Evolutionary conservation across 1,140 invertebrate species (phyloP).

Genomic region (Drosophila virilis): DNA sequence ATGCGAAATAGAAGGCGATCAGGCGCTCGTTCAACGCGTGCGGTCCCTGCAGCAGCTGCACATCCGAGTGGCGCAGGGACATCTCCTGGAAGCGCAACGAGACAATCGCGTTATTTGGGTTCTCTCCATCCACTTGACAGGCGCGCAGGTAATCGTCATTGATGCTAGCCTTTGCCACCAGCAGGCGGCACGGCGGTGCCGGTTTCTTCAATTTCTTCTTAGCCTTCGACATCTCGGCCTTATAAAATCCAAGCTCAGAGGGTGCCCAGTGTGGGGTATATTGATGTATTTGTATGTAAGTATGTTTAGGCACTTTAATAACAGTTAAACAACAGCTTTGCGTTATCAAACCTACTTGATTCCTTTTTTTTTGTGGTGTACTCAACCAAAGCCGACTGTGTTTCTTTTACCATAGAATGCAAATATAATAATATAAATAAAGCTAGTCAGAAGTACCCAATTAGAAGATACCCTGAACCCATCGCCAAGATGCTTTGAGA

Average conservation of each 20-base stretch:
- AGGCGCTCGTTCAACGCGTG: slow-evolving; percentile 39
- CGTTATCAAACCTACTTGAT: no score
- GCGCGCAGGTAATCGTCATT: background rate
- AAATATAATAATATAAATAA: no score
- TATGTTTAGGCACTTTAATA: background rate
- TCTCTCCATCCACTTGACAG: background rate
- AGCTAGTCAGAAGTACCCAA: no score
- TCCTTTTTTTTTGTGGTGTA: no score
- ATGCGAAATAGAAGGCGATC: slow-evolving; percentile 34
- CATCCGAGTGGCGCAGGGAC: slow-evolving; percentile 32
- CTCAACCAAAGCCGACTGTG: no score
- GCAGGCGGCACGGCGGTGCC: background rate
- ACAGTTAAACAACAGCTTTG: no score
- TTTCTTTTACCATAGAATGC: no score
- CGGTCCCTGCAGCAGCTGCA: slow-evolving; percentile 29
- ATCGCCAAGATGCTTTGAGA: no score
- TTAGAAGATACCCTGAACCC: no score
- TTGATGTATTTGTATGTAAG: background rate
- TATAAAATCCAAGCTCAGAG: background rate
- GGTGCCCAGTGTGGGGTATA: background rate
- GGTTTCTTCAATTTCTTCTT: slow-evolving; percentile 10
- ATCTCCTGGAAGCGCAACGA: slow-evolving; percentile 39
- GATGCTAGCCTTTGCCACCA: background rate
- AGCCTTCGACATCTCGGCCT: slow-evolving; percentile 3
- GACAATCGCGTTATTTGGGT: background rate